These are phyloP conservation scores for Ceratoteleas bidentatus DNA, from an alignment of 1,140 invertebrate species.

Conservation along the genomic window DNA sequence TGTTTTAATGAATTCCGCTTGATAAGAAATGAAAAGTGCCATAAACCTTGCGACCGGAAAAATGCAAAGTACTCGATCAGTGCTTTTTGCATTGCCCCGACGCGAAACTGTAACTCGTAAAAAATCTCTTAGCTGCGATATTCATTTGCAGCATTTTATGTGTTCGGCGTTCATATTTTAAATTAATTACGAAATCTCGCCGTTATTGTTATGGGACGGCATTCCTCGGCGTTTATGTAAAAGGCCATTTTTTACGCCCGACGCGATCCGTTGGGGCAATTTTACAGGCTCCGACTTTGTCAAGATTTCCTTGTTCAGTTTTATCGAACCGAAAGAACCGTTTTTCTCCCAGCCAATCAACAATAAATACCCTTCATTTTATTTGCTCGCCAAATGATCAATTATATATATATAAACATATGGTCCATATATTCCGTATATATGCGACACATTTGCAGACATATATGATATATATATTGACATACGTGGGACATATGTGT, in stretches of 20 bases:
- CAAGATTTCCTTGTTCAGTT: no score
- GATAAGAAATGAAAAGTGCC: constrained; percentile 30
- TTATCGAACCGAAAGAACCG: no score
- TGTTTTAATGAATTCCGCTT: constrained; percentile 30
- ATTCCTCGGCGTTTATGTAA: constrained; percentile 30
- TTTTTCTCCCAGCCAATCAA: no score
- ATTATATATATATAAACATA: no score
- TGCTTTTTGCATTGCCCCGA: constrained; percentile 8
- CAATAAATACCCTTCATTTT: no score
- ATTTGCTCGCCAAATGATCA: no score
- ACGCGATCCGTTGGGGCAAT: no score
- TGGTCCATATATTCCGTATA: no score
- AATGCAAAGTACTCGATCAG: constrained; percentile 26
- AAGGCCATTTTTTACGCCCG: constrained; percentile 30
- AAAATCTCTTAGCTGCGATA: constrained; percentile 24
- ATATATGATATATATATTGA: no score
- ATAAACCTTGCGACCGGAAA: constrained; percentile 28
- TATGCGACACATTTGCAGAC: no score
- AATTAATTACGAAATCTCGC: constrained; percentile 36
- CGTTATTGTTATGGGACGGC: constrained; percentile 40
- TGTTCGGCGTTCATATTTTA: constrained; percentile 26
- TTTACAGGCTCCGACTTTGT: no score
- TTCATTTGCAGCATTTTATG: constrained; percentile 35
- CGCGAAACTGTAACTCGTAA: constrained; percentile 24
- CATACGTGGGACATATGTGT: no score